Base-by-base conservation (phyloP, 2,113 vertebrate species). In the Nicator chloris region DNA sequence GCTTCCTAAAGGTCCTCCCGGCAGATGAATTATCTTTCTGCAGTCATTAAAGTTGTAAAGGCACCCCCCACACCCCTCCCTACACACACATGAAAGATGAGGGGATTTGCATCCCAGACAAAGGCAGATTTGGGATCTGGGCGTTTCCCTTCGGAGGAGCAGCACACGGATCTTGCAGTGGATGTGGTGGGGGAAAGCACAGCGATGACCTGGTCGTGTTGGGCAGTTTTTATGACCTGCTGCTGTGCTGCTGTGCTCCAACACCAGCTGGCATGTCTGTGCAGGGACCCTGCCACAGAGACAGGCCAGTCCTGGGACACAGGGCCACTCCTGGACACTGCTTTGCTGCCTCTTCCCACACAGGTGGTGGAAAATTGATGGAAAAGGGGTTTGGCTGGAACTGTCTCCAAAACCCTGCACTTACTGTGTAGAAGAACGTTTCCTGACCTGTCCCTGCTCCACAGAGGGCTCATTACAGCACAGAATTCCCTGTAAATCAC, bases 1-100 rank as follows among this genome's bases (percentile, higher is more conserved):
- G 95, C 66, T 95, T 96, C 87, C 87, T 88, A 23, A 95, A 85
- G 79, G 93, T 95, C 82, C 63, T 72, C 70, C 84, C 26, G 7
- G 68, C 87, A 95, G 68, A 94, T 88, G 54, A 72, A 23, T 64
- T 54, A 17, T 82, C 82, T 45, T 85, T 87, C 39, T 87, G 87
- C 59, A 65, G 44, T 68, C 90, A 73, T 88, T 85, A 86, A 87
- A 90, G 87, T 39, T 90, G 84, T 90, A 82, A 92, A 96, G 66
- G 23, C 39, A 33, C 6, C 24, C 42, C 27, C 51, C 22, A 16
- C 13, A 11, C 44, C 21, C 15, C 26, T 2, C 72, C 37, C 40
- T 30, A 1, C 19, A 21, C 37, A 30, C 89, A 92, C 56, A 94
- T 81, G 80, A 84, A 92, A 91, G 91, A 82, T 70, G 87, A 90